Percentiles rank a stretch among this genome's conserved stretches.
Conservation (phyloP, 2,888 invertebrate genomes). For the Agriopis aurantiaria region DNA sequence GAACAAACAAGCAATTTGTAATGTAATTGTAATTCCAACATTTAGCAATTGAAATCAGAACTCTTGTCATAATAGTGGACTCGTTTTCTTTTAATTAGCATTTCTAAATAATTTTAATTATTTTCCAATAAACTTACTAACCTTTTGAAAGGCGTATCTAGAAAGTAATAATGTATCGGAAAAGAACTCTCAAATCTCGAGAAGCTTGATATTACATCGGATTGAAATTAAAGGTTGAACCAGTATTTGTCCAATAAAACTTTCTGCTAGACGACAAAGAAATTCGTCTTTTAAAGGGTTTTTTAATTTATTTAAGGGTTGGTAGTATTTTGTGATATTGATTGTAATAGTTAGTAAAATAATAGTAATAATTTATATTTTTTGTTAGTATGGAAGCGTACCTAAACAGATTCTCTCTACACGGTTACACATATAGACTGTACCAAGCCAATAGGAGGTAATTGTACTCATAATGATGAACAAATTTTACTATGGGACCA, state of each 20-base stretch:
- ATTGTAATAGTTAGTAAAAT: no score
- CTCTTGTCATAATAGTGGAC: background rate
- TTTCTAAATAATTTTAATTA: slow-evolving; percentile 46
- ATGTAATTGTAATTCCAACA: background rate
- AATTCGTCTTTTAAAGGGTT: background rate
- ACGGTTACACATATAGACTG: no score
- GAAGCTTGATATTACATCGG: slow-evolving; percentile 46
- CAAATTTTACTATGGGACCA: no score
- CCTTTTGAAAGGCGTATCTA: slow-evolving; percentile 52
- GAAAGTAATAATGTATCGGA: slow-evolving; percentile 60
- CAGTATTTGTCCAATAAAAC: slow-evolving; percentile 12
- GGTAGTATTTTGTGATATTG: no score
- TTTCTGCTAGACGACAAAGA: background rate
- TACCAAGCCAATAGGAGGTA: no score
- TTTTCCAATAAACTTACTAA: slow-evolving; percentile 59
- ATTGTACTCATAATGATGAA: no score
- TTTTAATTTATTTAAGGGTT: no score
- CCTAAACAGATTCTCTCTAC: no score
- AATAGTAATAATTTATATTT: no score
- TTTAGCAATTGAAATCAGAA: background rate
- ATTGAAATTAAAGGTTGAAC: slow-evolving; percentile 45
- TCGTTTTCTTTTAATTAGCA: background rate
- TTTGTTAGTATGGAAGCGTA: no score
- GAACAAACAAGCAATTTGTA: no score
- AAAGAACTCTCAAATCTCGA: slow-evolving; percentile 46